These are phyloP conservation scores for Pandemis corylana DNA, from an alignment of 2,888 invertebrate genomes.

Conservation along the genomic window DNA sequence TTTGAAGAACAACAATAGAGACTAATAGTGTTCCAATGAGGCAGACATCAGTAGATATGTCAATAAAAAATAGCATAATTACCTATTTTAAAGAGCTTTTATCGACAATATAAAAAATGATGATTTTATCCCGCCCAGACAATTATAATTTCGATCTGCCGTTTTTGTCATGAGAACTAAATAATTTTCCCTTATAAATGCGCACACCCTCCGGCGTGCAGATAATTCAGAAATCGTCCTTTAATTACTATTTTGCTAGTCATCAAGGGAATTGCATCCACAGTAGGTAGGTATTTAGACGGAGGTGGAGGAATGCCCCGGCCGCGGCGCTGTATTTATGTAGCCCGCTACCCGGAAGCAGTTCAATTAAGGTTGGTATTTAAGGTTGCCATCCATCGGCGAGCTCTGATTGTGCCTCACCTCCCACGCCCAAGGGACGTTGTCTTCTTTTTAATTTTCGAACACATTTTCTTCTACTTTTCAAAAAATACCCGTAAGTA, in stretches of 20 bases:
- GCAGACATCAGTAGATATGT: not conserved
- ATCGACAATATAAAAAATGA: not conserved
- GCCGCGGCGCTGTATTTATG: slow-evolving; percentile 76
- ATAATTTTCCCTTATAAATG: slow-evolving; percentile 8
- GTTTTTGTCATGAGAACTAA: not conserved
- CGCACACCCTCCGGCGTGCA: slow-evolving; percentile 13
- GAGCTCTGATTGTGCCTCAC: slow-evolving; percentile 77
- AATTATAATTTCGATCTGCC: not conserved
- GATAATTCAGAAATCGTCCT: slow-evolving; percentile 33
- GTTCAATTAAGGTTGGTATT: slow-evolving; percentile 85
- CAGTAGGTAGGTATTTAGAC: slow-evolving; percentile 55
- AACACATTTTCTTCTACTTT: slow-evolving; percentile 77
- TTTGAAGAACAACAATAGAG: not conserved
- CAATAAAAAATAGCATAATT: not conserved
- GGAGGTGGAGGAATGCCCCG: slow-evolving; percentile 73
- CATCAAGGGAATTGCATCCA: slow-evolving; percentile 42
- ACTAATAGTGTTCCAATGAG: not conserved
- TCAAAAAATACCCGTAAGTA: slow-evolving; percentile 53
- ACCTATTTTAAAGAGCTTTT: too few species aligned
- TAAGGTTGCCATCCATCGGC: slow-evolving; percentile 80
- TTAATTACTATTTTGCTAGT: slow-evolving; percentile 42
- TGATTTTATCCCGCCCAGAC: not conserved
- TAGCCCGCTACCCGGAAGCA: slow-evolving; percentile 77
- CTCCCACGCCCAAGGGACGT: slow-evolving; percentile 66
- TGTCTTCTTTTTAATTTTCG: slow-evolving; percentile 80